A percentile compares a stretch with the other conserved stretches of the same genome.
phyloP scores from a whole-genome alignment of 2,888 invertebrate genomes.

The Caenorhabditis uteleia region DNA sequence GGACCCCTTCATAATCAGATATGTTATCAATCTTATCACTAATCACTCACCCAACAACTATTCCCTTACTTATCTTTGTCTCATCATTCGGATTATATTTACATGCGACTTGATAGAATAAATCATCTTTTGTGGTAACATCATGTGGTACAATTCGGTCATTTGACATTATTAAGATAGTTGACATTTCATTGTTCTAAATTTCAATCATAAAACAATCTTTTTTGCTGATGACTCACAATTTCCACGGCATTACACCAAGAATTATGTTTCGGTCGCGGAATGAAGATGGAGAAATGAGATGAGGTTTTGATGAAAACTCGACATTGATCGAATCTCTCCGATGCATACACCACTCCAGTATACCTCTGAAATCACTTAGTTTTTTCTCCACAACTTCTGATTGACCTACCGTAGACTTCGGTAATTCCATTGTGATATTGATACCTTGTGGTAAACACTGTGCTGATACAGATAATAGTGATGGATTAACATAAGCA shows the following conservation, averaged over 20 bases:
- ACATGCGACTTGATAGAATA: conserved; percentile 48
- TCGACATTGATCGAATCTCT: conserved; percentile 65
- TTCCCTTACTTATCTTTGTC: conserved; percentile 48
- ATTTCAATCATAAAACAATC: background rate
- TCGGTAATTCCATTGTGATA: conserved; percentile 41
- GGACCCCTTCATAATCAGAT: conserved; percentile 60
- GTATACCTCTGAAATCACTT: conserved; percentile 60
- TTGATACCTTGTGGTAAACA: conserved; percentile 54
- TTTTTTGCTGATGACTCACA: conserved; percentile 27
- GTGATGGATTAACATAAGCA: conserved; percentile 33
- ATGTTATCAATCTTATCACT: background rate
- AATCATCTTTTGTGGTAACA: conserved; percentile 68
- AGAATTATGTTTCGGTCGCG: conserved; percentile 59
- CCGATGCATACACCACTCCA: conserved; percentile 67
- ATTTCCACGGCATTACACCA: conserved; percentile 65
- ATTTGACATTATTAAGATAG: conserved; percentile 64
- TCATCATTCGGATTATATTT: conserved; percentile 37
- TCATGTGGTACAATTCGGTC: conserved; percentile 66
- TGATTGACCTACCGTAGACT: conserved; percentile 11
- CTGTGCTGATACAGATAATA: conserved; percentile 35
- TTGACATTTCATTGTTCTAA: conserved; percentile 57
- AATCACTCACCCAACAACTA: conserved; percentile 60
- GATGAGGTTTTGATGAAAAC: conserved; percentile 48
- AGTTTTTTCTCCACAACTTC: too few relatives aligned
- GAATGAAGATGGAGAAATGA: conserved; percentile 62